Evolutionary conservation across 2,888 invertebrate species (phyloP), one percentile per base, ranked within the genome.

Genomic region (Brachyptera putata): DNA sequence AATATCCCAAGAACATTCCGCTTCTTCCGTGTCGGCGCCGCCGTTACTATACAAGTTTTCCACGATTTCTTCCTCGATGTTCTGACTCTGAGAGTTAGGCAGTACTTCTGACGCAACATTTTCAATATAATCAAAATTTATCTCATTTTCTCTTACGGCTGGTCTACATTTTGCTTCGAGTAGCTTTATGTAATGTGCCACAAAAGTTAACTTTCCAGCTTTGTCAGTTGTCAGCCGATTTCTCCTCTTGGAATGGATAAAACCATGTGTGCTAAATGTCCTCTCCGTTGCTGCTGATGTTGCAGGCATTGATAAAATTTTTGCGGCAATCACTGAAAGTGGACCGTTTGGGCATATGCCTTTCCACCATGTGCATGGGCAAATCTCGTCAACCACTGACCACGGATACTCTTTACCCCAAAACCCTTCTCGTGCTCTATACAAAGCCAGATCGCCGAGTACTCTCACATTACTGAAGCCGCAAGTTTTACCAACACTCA

Each of bases 231-330:
- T 58, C n/a, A 58, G 50, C 18, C 58, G 26, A 13, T 58, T 58
- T 13, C 53, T 25, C 18, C 39, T 30, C 16, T 58, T 58, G 11
- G 41, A 58, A 22, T 58, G 58, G 18, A 58, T 58, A 36, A n/a
- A 25, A 21, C 49, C 24, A 14, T 53, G 34, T 22, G 49, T 58
- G 16, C 39, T 58, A 16, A 58, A 49, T 22, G 58, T 53, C 22
- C 58, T 30, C 25, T 58, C 37, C 11, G 53, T 53, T 14, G 53
- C 58, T 53, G 58, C 58, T n/a, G 50, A 58, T 21, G 58, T 53
- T 7, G 53, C 36, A 14, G 58, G 58, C 1, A 39, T 36, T 24
- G 58, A 46, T 21, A 50, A 36, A 1, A 58, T 53, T 22, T 37
- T 3, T 2, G 58, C 39, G 22, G 58, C 50, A 18, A 50, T 49